Conservation (phyloP, 2,888 invertebrate species). For the Andrena fulva region DNA sequence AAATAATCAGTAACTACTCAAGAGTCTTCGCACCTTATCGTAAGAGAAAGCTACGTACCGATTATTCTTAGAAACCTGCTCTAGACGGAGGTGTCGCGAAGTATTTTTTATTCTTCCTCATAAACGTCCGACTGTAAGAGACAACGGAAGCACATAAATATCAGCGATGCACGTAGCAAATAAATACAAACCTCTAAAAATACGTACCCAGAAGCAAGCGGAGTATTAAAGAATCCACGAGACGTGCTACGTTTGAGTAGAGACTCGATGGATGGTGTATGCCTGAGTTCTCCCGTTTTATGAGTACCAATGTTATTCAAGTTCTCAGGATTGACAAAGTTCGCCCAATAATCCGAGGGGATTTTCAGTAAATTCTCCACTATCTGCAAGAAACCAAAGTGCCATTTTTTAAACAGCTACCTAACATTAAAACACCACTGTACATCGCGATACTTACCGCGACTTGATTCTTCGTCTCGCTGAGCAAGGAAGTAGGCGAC, state of each 20-base stretch:
- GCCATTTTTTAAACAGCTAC: not conserved
- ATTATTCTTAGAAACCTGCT: conserved; percentile 69
- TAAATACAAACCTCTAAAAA: not conserved
- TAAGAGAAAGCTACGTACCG: conserved; percentile 45
- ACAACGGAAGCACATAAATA: conserved; percentile 24
- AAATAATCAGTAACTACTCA: conserved; percentile 24
- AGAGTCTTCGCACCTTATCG: conserved; percentile 29
- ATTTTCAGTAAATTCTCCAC: conserved; percentile 90
- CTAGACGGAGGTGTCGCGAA: conserved; percentile 83
- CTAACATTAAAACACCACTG: conserved; percentile 4
- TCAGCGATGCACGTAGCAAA: not conserved
- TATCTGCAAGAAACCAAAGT: conserved; percentile 84
- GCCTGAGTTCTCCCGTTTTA: conserved; percentile 79
- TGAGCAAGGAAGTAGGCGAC: conserved; percentile 90
- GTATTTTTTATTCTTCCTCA: conserved; percentile 82
- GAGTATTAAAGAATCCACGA: conserved; percentile 82
- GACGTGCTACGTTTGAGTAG: conserved; percentile 81
- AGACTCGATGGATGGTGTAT: conserved; percentile 83
- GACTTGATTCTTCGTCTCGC: conserved; percentile 92
- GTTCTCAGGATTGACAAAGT: conserved; percentile 87
- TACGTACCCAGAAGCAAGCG: conserved; percentile 79
- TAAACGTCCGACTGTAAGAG: conserved; percentile 79
- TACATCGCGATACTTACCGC: conserved; percentile 85
- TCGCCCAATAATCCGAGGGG: conserved; percentile 91
- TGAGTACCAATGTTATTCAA: conserved; percentile 77